Percentiles rank a stretch among this genome's conserved stretches.
Evolutionary conservation across 1,140 invertebrate genomes (phyloP).

Genomic region (Armadillidium nasatum): DNA sequence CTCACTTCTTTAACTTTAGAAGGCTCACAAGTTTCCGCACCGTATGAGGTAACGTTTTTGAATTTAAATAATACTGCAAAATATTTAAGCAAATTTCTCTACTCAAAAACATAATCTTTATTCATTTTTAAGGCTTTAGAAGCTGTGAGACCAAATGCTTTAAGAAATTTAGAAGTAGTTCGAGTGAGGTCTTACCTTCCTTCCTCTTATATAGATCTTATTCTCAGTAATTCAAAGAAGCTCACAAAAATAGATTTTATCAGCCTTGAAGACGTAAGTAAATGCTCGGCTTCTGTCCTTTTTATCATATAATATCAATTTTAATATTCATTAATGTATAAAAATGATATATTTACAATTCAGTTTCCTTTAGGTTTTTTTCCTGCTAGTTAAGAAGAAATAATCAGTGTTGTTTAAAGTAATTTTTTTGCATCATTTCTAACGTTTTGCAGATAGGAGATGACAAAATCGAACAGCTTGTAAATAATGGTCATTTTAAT

Average conservation of each 20-base stretch:
- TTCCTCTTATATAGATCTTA: background rate
- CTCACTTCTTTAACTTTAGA: conserved; percentile 28
- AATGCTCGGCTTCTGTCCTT: no score
- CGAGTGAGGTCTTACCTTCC: background rate
- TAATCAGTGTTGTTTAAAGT: no score
- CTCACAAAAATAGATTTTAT: background rate
- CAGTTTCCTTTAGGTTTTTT: no score
- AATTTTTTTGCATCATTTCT: no score
- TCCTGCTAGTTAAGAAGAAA: no score
- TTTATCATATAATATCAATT: no score
- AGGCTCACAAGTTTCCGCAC: conserved; percentile 25
- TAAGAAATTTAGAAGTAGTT: background rate
- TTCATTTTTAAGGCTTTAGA: background rate
- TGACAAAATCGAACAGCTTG: background rate
- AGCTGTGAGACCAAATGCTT: background rate
- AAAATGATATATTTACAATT: no score
- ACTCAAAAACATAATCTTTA: no score
- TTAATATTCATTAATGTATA: no score
- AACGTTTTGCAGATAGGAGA: background rate
- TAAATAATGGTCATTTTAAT: conserved; percentile 3
- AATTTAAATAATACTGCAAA: no score
- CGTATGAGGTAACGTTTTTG: conserved; percentile 17
- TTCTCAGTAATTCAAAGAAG: background rate
- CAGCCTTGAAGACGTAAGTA: background rate
- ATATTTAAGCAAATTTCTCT: no score